Evolutionary conservation across 2,888 invertebrate genomes (phyloP).

Genomic region (Laspeyria flexula): DNA sequence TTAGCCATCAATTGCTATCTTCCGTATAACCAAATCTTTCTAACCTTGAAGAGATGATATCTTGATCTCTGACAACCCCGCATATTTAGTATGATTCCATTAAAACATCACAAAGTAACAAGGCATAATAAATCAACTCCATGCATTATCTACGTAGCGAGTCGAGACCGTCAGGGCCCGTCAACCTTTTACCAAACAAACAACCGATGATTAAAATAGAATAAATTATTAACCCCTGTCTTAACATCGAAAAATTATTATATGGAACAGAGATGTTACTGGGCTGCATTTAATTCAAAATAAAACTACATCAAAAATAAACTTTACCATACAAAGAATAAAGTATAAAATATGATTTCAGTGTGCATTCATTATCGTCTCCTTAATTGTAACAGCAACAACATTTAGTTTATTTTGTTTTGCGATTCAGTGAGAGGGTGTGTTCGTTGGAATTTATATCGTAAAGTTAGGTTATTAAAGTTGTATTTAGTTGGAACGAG

Average conservation of each 20-base stretch:
- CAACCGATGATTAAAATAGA: constrained; percentile 60
- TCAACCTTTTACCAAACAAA: constrained; percentile 39
- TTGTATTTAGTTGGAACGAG: constrained; percentile 51
- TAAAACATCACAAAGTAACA: constrained; percentile 17
- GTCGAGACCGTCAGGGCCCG: constrained; percentile 15
- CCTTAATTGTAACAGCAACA: constrained; percentile 78
- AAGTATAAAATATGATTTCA: constrained; percentile 38
- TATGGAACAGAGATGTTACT: constrained; percentile 72
- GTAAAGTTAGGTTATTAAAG: constrained; percentile 55
- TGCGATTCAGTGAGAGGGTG: constrained; percentile 59
- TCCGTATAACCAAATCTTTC: too few species aligned
- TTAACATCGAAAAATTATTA: constrained; percentile 75
- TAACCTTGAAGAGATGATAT: not conserved
- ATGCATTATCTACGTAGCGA: constrained; percentile 15
- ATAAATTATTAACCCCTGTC: constrained; percentile 81
- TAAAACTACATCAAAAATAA: constrained; percentile 39
- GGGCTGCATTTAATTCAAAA: constrained; percentile 64
- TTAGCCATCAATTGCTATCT: too few species aligned
- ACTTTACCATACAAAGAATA: constrained; percentile 35
- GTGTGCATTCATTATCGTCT: constrained; percentile 65
- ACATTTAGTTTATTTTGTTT: constrained; percentile 79
- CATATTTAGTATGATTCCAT: constrained; percentile 6
- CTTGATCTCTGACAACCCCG: not conserved
- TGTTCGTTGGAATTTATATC: constrained; percentile 15
- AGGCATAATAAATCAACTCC: constrained; percentile 26